Conservation (phyloP, 2,797 vertebrate species). For the Cuculus canorus region DNA sequence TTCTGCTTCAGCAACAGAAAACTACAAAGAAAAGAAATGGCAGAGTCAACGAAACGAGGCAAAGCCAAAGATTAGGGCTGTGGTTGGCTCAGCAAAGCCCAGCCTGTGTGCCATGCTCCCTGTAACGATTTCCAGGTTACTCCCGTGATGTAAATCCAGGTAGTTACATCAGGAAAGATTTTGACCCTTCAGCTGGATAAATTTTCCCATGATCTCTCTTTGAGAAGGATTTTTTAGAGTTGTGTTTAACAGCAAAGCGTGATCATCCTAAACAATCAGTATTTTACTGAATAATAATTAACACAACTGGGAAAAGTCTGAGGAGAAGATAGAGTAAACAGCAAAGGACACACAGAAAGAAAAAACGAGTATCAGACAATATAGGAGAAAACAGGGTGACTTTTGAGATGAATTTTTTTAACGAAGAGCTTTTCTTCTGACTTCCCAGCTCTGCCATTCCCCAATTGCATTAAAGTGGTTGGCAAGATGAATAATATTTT, state of each 20-base stretch:
- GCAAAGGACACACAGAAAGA: constrained; percentile 6
- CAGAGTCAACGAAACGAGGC: constrained; percentile 37
- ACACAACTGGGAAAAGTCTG: constrained; percentile 51
- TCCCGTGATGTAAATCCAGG: neutral
- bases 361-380: constrained; percentile 19
- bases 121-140: neutral
- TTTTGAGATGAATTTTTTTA: constrained; percentile 51
- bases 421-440: constrained; percentile 63
- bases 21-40: constrained; percentile 61
- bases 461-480: constrained; percentile 69
- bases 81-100: constrained; percentile 5
- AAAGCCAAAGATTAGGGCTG: constrained; percentile 42
- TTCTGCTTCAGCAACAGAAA: constrained; percentile 58
- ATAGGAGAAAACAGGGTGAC: constrained; percentile 32
- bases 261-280: constrained; percentile 2
- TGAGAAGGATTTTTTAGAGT: neutral
- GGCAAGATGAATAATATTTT: constrained; percentile 72
- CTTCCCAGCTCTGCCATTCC: constrained; percentile 56
- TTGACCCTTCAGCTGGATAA: neutral
- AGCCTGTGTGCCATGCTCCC: neutral
- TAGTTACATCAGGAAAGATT: neutral
- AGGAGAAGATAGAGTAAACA: constrained; percentile 29
- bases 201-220: neutral
- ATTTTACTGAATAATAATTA: constrained; percentile 51
- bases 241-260: neutral